Base-by-base conservation (phyloP, 2,888 invertebrate species). In the Aphodius sticticus region DNA sequence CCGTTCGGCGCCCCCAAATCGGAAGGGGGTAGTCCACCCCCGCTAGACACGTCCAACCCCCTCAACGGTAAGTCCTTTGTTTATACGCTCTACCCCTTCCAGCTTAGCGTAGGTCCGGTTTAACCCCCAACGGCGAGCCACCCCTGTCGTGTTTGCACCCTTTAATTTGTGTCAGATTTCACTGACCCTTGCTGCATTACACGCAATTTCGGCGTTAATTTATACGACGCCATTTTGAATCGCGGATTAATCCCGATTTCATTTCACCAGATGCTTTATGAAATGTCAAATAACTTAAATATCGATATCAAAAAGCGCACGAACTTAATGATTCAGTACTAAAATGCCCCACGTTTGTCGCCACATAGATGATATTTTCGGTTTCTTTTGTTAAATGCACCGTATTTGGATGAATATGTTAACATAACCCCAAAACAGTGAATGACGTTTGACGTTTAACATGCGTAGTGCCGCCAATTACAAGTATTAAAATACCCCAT, bases 1-100 rank as follows among this genome's bases (percentile, higher is more conserved):
- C 88, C 90, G 76, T 90, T 89, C 84, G 86, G 89, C 80, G 88
- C 89, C 81, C 83, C 89, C 79, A 89, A 89, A 86, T 87, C 87
- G 84, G 89, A 89, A 80, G 86, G 88, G 81, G 85, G 85, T 81
- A 89, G 88, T 88, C 89, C 88, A 75, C 90, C 86, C 69, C 90
- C 86, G 15, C 82, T 87, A 83, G 88, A 88, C 35, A 84, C 85
- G 72, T 84, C 84, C 77, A 88, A 86, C 82, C 89, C 89, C 53
- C 84, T 89, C 69, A 89, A 86, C 81, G 89, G 89, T 89, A 85
- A 89, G 89, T 88, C 77, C 69, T 78, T 82, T 80, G 76, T 69
- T 79, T 72, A 72, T 53, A 53, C 53, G 53, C 53, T 5, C 53
- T 53, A 53, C 53, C 53, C 53, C 53, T 53, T 53, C 53, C 53